Base-by-base conservation (phyloP, 2,888 invertebrate genomes). In the Ormyrus labotus region DNA sequence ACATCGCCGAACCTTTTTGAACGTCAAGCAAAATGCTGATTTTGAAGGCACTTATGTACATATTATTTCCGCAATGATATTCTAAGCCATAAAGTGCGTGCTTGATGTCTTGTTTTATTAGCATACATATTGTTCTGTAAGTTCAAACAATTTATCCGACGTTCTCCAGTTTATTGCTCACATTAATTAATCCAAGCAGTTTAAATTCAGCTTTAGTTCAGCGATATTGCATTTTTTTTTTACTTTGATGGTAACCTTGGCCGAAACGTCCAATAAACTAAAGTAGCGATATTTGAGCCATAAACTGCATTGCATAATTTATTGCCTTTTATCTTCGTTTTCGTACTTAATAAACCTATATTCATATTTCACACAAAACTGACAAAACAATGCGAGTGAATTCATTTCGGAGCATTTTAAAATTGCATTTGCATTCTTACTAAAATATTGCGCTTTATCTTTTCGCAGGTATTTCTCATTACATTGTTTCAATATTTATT, bases 51-150 rank as follows among this genome's bases (percentile, higher is more conserved):
- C 34, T 34, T 34, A 50, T n/a, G 13, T 13, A 10, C 45, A 34
- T 19, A 2, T 58, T 57, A 71, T 71, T 71, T 63, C 64, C 64
- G n/a, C 45, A 65, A 45, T 45, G 45, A 11, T 7, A 61, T 58
- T 55, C 34, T 8, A 11, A 45, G 10, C 50, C 48, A 72, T 73
- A 68, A 78, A 72, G n/a, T 61, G 48, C 8, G n/a, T 47, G 47
- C 3, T 65, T 53, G 5, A 68, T 65, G 19, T 45, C 11, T 67
- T 55, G 48, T n/a, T 72, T 78, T 61, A 78, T 72, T 78, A 72
- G 47, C 60, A 75, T 78, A 61, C 55, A 34, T 72, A 72, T 71
- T 60, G 50, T 60, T 65, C 34, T n/a, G 5, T 10, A 8, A 50
- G 51, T 70, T 60, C 10, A 7, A 68, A 11, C 55, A 48, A 61